Percentiles rank a stretch among this genome's conserved stretches.
Conservation (phyloP, 2,113 vertebrate species). For the Rallus limicola region DNA sequence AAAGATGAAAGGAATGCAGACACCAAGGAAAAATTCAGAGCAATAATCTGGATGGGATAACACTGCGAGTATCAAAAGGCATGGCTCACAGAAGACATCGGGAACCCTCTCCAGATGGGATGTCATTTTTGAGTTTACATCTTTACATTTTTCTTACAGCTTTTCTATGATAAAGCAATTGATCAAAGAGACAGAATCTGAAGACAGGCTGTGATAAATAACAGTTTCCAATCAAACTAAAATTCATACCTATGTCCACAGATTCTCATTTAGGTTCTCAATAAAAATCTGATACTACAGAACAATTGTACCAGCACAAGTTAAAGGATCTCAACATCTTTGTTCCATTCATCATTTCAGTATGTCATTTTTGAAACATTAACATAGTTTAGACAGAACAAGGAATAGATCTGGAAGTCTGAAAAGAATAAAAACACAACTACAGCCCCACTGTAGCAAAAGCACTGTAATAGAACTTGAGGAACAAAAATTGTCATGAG, state of each 20-base stretch:
- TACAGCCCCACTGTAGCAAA: neutral
- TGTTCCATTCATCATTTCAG: neutral
- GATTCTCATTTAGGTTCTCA: neutral
- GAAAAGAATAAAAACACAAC: neutral
- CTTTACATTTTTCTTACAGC: neutral
- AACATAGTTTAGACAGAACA: neutral
- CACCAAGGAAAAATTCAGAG: neutral
- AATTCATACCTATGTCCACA: neutral
- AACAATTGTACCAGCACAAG: neutral
- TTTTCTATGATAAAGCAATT: neutral
- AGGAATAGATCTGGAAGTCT: neutral
- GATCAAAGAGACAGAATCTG: neutral
- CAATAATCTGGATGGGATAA: neutral
- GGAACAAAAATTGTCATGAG: neutral
- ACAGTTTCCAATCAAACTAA: neutral
- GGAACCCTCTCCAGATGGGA: neutral
- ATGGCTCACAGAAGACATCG: neutral
- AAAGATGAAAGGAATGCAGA: neutral
- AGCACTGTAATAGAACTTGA: neutral
- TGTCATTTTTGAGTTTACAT: neutral
- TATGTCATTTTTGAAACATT: neutral
- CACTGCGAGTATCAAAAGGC: accelerated
- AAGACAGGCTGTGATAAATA: neutral
- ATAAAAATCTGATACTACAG: neutral
- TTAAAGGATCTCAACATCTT: neutral